Conservation (phyloP, 2,113 vertebrate species). For the Peucedramus taeniatus region DNA sequence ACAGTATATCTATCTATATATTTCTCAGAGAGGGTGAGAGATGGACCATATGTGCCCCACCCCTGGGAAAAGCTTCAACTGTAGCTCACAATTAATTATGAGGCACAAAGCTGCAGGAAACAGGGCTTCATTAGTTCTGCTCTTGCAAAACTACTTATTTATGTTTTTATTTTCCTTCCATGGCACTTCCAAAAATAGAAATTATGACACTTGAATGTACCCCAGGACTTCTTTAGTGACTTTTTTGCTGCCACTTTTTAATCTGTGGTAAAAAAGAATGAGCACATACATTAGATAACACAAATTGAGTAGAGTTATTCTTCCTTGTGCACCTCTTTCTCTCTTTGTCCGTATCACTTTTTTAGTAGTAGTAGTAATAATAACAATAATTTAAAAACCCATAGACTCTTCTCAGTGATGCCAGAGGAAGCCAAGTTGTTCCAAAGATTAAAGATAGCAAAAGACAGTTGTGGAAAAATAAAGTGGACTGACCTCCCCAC, state of each 20-base stretch:
- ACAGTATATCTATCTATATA: not conserved
- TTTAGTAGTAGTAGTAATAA: not conserved
- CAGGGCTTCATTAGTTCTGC: not conserved
- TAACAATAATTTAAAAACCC: not conserved
- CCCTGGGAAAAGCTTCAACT: slow-evolving; percentile 23
- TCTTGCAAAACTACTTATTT: slow-evolving; percentile 13
- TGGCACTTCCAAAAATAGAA: not conserved
- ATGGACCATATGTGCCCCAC: slow-evolving; percentile 41
- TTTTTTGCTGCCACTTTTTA: not conserved
- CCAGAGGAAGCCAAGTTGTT: not conserved
- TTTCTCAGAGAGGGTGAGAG: slow-evolving; percentile 19
- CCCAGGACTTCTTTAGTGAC: not conserved
- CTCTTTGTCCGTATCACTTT: not conserved
- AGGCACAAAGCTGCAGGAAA: slow-evolving; percentile 18
- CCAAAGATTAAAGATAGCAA: not conserved
- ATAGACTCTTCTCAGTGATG: not conserved
- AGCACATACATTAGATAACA: not conserved
- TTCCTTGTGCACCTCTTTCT: not conserved
- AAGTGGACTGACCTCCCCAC: not conserved
- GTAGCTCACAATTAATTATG: slow-evolving; percentile 46
- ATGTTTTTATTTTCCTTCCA: not conserved
- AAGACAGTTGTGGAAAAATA: not conserved
- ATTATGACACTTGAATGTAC: not conserved
- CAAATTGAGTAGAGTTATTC: not conserved
- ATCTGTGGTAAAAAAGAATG: not conserved